Base-by-base conservation (phyloP, 2,113 vertebrate species). In the Accipiter virgatus region DNA sequence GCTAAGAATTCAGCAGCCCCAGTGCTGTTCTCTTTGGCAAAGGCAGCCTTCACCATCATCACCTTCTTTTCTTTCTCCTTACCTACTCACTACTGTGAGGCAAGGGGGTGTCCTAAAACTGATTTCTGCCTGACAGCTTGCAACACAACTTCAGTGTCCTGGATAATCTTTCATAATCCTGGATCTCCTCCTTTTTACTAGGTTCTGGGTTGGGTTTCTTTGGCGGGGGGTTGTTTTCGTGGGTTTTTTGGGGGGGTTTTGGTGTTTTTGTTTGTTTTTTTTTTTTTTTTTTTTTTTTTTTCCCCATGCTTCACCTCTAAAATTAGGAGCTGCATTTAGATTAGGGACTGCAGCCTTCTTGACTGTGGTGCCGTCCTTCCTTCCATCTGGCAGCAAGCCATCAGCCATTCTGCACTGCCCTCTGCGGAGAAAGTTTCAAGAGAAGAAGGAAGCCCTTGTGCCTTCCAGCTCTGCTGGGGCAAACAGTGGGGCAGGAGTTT, bases 221-320 rank as follows among this genome's bases (percentile, higher is more conserved):
- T 9, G 26, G n/a, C 0, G 2, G 6, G 14, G 9, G 4, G 2
- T 6, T 56, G 19, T 13, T 59, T 26, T 50, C 16, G 40, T 14
- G 0, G 0, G 1, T 48, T 26, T 40, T n/a, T 27, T 13, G 29
- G 50, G 14, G 16, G 40, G 5, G 42, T 42, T 42, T 42, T 42
- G 13, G 8, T 38, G 38, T 38, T 38, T 38, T 38, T 38, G 38
- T 38, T 38, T 38, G 38, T 38, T 38, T 38, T 7, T 38, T 40
- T 40, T 1, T 7, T 38, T 40, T 40, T 1, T 47, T 26, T 53
- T 45, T 26, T 20, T 43, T 14, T 16, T 12, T 42, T 32, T 32
- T 13, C 5, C 5, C 31, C 13, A 34, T 34, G 11, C 10, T 73
- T 81, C 16, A 36, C 9, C 27, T 88, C 11, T 71, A 62, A 71